Conservation (phyloP, 2,888 invertebrate species). For the Pachycephus smyrnensis region DNA sequence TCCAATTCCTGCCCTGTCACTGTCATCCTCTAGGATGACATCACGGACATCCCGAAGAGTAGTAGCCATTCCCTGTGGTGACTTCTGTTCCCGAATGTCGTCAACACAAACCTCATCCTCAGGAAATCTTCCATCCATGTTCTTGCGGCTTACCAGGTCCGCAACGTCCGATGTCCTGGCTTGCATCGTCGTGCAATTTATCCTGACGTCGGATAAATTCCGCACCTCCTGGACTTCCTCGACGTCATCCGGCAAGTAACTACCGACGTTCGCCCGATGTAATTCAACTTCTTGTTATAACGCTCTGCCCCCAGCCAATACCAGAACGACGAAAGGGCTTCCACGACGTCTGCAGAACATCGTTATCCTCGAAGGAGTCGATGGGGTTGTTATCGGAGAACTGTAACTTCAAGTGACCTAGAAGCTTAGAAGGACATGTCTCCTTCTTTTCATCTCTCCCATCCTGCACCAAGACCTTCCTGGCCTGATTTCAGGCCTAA, state of each 20-base stretch:
- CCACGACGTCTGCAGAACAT: background rate
- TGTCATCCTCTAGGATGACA: background rate
- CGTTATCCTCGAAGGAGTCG: background rate
- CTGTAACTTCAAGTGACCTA: background rate
- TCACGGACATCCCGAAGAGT: too few relatives aligned
- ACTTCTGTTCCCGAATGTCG: background rate
- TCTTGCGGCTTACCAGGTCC: background rate
- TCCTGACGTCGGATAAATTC: background rate
- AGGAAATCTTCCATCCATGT: background rate
- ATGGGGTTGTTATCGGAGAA: background rate
- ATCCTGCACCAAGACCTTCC: background rate
- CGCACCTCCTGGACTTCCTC: background rate
- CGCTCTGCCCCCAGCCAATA: background rate
- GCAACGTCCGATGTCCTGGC: background rate
- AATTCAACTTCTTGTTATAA: background rate
- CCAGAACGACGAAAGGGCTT: background rate
- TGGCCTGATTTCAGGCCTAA: background rate
- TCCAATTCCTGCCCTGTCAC: background rate
- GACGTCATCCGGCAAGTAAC: background rate
- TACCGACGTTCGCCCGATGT: background rate
- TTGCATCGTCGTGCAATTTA: background rate
- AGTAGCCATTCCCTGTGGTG: background rate
- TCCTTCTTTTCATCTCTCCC: background rate
- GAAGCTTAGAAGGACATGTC: background rate
- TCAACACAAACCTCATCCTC: background rate